Evolutionary conservation across 1,140 invertebrate genomes (phyloP).

Genomic region (Rhizoglyphus robini): DNA sequence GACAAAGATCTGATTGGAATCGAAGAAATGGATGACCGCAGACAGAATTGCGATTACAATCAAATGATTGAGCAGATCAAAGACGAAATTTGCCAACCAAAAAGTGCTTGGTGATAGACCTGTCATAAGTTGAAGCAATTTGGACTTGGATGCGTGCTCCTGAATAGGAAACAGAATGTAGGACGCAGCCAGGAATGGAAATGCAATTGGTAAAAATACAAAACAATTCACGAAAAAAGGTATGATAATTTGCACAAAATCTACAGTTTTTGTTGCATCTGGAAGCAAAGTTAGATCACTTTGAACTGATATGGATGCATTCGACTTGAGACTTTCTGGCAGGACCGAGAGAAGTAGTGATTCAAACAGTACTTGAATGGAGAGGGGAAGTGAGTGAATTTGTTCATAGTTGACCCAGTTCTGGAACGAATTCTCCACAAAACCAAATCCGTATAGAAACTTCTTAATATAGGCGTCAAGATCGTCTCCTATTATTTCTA

Average conservation of each 20-base stretch:
- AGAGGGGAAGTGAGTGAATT: conserved; percentile 15
- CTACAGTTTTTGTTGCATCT: not conserved
- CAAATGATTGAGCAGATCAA: conserved; percentile 22
- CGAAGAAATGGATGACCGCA: conserved; percentile 19
- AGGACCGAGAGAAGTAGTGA: not conserved
- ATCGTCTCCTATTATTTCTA: not conserved
- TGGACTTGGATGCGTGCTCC: conserved; percentile 24
- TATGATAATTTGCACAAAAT: not conserved
- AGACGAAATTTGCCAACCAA: conserved; percentile 24
- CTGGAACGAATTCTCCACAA: not conserved
- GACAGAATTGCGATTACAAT: conserved; percentile 19
- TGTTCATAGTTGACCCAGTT: conserved; percentile 22
- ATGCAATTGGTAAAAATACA: conserved; percentile 20
- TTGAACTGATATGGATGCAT: not conserved
- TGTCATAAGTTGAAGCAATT: conserved; percentile 27
- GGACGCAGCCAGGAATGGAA: conserved; percentile 22
- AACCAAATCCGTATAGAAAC: not conserved
- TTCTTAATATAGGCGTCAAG: not conserved
- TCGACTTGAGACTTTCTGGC: not conserved
- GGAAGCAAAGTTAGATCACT: not conserved
- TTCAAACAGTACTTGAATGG: conserved; percentile 11
- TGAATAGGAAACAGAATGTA: conserved; percentile 25
- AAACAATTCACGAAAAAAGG: not conserved
- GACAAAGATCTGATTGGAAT: conserved; percentile 9
- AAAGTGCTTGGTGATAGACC: conserved; percentile 20